phyloP scores from a whole-genome alignment of 2,113 vertebrate species.

The Strix aluco region DNA sequence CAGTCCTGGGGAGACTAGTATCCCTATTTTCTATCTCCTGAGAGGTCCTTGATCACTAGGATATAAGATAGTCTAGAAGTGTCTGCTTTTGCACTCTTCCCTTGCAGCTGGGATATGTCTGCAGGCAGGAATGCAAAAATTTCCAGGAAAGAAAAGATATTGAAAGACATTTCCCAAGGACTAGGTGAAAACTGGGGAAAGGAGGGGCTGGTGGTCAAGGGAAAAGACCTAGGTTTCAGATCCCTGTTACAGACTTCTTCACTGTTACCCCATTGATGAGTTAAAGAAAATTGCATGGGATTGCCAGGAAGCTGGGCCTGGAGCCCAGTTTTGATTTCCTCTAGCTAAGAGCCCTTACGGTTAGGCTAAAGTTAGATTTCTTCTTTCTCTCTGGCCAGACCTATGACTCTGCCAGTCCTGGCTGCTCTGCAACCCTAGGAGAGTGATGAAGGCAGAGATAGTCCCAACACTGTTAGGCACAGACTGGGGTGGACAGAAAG shows the following conservation, averaged over 20 bases:
- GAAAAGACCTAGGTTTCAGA: neutral
- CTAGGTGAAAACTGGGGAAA: neutral
- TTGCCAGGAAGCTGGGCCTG: neutral
- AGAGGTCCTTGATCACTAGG: neutral
- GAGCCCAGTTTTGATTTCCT: neutral
- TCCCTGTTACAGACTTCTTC: neutral
- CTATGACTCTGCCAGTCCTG: neutral
- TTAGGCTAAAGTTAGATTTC: conserved; percentile 20
- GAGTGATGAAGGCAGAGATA: neutral
- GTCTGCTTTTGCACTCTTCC: neutral
- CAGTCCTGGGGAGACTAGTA: neutral
- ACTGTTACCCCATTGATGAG: neutral
- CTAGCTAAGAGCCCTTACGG: neutral
- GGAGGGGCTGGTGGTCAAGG: neutral
- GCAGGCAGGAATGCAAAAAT: neutral
- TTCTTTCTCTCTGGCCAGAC: neutral
- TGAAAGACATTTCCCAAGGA: neutral
- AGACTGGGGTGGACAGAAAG: neutral
- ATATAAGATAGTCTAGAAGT: neutral
- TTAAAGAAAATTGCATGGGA: neutral
- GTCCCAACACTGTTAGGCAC: neutral
- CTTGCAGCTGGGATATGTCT: neutral
- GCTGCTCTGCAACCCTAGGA: neutral
- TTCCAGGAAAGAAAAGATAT: neutral
- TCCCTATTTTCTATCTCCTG: neutral